Percentiles rank a stretch among this genome's conserved stretches.
Evolutionary conservation across 2,797 vertebrate species (phyloP).

Genomic region (Buphagus erythrorhynchus): DNA sequence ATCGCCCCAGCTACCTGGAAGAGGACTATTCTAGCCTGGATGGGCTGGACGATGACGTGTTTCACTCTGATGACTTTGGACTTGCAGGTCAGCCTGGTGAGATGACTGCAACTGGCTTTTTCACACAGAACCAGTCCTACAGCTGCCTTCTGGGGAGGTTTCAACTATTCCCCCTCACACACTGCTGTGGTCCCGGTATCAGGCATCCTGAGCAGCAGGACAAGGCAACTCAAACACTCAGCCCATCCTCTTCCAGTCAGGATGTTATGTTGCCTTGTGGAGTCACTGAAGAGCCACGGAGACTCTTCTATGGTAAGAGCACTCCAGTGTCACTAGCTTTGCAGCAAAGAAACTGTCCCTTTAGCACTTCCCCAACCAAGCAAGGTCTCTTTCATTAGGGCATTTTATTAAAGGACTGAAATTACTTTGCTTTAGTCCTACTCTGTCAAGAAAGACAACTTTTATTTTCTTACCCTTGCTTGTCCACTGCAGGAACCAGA

Average conservation of each 20-base stretch:
- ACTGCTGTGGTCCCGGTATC: conserved; percentile 83
- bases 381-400: conserved; percentile 11
- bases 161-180: conserved; percentile 83
- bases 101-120: conserved; percentile 78
- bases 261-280: conserved; percentile 86
- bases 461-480: conserved; percentile 6
- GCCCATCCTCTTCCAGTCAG: conserved; percentile 80
- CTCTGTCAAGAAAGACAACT: background rate
- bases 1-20: conserved; percentile 77
- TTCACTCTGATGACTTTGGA: conserved; percentile 81
- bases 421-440: background rate
- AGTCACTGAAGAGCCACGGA: conserved; percentile 82
- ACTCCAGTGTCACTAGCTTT: conserved; percentile 62
- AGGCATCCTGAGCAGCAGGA: conserved; percentile 80
- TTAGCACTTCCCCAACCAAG: background rate
- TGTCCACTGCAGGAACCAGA: background rate
- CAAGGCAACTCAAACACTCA: conserved; percentile 85
- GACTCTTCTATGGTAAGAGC: conserved; percentile 85
- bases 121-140: conserved; percentile 80
- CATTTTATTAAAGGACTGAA: background rate
- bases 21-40: conserved; percentile 75
- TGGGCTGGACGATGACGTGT: conserved; percentile 84
- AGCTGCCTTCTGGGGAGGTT: conserved; percentile 79
- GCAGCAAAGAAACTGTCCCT: conserved; percentile 48
- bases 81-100: conserved; percentile 76